phyloP scores from a whole-genome alignment of 2,797 vertebrate species.

The Trematomus bernacchii region DNA sequence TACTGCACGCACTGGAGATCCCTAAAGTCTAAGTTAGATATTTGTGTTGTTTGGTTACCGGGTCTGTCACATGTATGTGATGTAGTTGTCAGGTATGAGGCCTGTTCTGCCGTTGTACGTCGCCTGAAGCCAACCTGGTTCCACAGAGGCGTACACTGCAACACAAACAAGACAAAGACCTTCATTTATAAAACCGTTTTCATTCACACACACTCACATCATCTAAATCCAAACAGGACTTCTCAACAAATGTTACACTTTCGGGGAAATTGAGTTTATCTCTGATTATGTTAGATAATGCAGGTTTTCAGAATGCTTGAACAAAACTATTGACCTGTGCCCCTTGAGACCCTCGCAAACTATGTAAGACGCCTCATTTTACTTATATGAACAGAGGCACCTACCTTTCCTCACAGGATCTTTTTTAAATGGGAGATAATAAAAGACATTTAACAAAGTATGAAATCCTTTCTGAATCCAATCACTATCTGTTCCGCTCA shows the following conservation, averaged over 20 bases:
- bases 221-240: background rate
- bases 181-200: background rate
- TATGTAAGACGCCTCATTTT: too few species aligned
- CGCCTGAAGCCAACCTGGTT: conserved; percentile 98
- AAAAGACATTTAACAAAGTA: too few species aligned
- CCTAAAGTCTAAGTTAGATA: conserved; percentile 23
- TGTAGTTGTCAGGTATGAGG: conserved; percentile 97
- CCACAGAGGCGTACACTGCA: conserved; percentile 95
- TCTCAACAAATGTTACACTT: background rate
- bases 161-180: conserved; percentile 45
- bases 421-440: too few species aligned
- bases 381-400: too few species aligned
- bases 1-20: conserved; percentile 42
- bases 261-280: background rate
- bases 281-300: background rate
- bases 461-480: too few species aligned
- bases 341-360: too few species aligned
- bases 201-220: background rate
- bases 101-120: conserved; percentile 96
- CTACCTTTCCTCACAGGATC: too few species aligned
- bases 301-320: background rate
- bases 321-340: too few species aligned
- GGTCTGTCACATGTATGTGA: conserved; percentile 88
- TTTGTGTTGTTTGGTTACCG: background rate
- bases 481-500: background rate